Evolutionary conservation across 2,797 vertebrate species (phyloP).

Genomic region (Sebastes baramenuke): DNA sequence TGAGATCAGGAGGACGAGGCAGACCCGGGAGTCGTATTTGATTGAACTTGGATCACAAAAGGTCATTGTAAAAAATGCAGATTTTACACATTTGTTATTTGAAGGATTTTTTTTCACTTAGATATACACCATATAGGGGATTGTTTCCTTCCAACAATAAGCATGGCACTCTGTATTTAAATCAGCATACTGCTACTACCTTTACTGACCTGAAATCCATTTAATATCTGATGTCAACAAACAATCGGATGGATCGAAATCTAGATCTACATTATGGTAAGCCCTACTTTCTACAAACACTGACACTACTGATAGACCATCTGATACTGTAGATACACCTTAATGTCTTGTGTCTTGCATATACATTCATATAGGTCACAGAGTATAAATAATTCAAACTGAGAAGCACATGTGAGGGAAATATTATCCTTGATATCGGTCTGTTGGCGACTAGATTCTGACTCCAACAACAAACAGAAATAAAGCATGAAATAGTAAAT

Average conservation of each 20-base stretch:
- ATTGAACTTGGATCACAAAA: slow-evolving; percentile 63
- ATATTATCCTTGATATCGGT: background rate
- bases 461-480: background rate
- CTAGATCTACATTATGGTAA: background rate
- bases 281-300: background rate
- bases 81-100: slow-evolving; percentile 22
- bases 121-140: background rate
- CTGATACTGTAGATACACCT: background rate
- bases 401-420: background rate
- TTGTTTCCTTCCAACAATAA: slow-evolving; percentile 18
- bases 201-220: slow-evolving; percentile 7
- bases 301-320: background rate
- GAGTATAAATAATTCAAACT: background rate
- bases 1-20: slow-evolving; percentile 55
- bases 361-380: background rate
- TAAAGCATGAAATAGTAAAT: background rate
- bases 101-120: background rate
- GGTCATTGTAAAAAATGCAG: slow-evolving; percentile 51
- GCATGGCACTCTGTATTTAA: background rate
- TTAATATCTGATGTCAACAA: slow-evolving; percentile 25
- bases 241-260: slow-evolving; percentile 9
- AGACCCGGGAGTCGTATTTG: slow-evolving; percentile 48
- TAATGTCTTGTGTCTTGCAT: background rate
- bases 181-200: background rate
- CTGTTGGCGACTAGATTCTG: background rate